Evolutionary conservation across 1,140 invertebrate species (phyloP), one percentile per base, ranked within the genome.

Genomic region (Proctacanthus coquilletti): DNA sequence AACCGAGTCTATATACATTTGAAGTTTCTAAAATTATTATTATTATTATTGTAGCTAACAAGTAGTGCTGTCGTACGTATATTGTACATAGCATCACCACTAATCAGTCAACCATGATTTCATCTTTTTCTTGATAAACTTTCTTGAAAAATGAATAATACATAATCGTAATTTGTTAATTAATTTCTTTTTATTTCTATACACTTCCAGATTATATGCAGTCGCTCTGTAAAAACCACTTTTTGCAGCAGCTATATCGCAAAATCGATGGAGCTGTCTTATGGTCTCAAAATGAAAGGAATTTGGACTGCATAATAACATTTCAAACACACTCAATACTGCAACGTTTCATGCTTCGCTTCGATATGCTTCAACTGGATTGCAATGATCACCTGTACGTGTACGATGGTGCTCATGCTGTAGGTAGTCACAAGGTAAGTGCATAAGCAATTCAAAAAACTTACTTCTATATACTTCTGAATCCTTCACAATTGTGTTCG

Each of bases 381-480:
- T 93, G 87, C 67, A 89, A 92, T 53, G 87, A 93, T 64, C 85
- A 91, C 62, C 72, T 93, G 9, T 84, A 77, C 51, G 86, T 93
- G 49, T 93, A 84, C 55, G 88, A 93, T 65, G 87, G 87, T 8
- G 85, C 84, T 10, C 84, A 91, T 52, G 80, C 81, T 20, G 84
- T 83, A 19, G 81, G 81, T 27, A 77, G 72, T 45, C 78, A 80
- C 46, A 88, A 89, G 79, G 87, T 91, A 62, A 59, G 56, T 45
- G 6, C 6, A 19, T 40, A n/a, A n/a, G n/a, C n/a, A n/a, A n/a
- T n/a, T n/a, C n/a, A n/a, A n/a, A n/a, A n/a, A n/a, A n/a, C n/a
- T n/a, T n/a, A n/a, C n/a, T n/a, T n/a, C n/a, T n/a, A n/a, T n/a
- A n/a, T n/a, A n/a, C n/a, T n/a, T n/a, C n/a, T n/a, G n/a, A n/a